Evolutionary conservation across 2,888 invertebrate genomes (phyloP).

Genomic region (Scotopteryx bipunctaria): DNA sequence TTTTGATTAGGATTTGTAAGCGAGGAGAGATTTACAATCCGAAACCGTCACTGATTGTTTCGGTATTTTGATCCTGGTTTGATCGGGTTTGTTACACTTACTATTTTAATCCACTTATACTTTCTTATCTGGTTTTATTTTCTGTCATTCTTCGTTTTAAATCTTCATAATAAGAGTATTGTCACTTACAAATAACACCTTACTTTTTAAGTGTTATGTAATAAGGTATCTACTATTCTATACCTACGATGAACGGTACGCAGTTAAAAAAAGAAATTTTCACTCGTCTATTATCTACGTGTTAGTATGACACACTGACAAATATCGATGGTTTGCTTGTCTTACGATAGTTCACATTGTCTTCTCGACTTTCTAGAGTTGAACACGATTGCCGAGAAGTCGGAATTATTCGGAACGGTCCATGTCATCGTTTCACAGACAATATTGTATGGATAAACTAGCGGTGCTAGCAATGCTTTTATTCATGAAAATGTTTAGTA

Average conservation of each 20-base stretch:
- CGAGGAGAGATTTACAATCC: slow-evolving; percentile 21
- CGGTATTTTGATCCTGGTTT: slow-evolving; percentile 7
- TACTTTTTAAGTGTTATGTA: too few relatives aligned
- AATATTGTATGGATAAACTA: neutral
- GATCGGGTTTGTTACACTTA: too few relatives aligned
- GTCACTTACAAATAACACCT: too few relatives aligned
- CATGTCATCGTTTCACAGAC: slow-evolving; percentile 27
- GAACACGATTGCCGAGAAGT: slow-evolving; percentile 62
- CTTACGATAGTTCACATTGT: slow-evolving; percentile 67
- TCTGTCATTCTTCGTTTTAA: too few relatives aligned
- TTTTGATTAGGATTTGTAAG: slow-evolving; percentile 16
- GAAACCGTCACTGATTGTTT: slow-evolving; percentile 19
- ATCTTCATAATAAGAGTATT: too few relatives aligned
- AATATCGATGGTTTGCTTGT: slow-evolving; percentile 59
- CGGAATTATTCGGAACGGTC: slow-evolving; percentile 57
- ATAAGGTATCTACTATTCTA: too few relatives aligned
- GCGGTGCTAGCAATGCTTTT: too few relatives aligned
- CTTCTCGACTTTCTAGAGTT: slow-evolving; percentile 65
- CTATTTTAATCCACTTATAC: too few relatives aligned
- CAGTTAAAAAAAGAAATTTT: neutral
- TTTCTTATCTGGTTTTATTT: too few relatives aligned
- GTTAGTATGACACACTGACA: slow-evolving; percentile 54
- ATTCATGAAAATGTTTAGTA: too few relatives aligned
- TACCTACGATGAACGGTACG: too few relatives aligned
- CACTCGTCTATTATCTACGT: slow-evolving; percentile 8